A percentile compares a stretch with the other conserved stretches of the same genome.
Conservation (phyloP, 2,888 invertebrate genomes). For the Hipparchia semele region DNA sequence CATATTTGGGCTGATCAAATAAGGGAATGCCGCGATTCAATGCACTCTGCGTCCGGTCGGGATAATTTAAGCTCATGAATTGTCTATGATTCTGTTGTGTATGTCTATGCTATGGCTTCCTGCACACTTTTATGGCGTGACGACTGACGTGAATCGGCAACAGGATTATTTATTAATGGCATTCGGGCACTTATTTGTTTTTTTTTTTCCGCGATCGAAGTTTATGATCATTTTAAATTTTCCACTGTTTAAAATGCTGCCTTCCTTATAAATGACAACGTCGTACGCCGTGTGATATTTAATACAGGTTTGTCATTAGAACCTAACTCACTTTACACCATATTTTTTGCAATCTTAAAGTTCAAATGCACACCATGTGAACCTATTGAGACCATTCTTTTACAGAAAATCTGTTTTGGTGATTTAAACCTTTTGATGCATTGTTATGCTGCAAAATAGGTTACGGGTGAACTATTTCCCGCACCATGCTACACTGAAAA, state of each 20-base stretch:
- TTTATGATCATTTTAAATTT: slow-evolving; percentile 3
- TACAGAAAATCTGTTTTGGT: too few species aligned
- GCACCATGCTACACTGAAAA: too few species aligned
- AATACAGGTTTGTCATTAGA: too few species aligned
- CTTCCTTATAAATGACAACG: neutral
- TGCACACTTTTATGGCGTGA: slow-evolving; percentile 47
- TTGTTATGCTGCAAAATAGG: too few species aligned
- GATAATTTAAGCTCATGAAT: slow-evolving; percentile 51
- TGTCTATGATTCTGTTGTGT: slow-evolving; percentile 61
- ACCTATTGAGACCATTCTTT: too few species aligned
- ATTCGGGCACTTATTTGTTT: slow-evolving; percentile 1
- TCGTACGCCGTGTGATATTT: too few species aligned
- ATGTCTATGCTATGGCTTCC: slow-evolving; percentile 56
- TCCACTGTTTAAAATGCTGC: neutral
- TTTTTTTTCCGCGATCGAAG: too few species aligned
- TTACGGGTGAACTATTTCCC: too few species aligned
- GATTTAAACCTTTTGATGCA: too few species aligned
- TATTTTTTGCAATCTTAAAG: too few species aligned
- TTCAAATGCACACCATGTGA: too few species aligned
- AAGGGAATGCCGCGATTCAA: slow-evolving; percentile 62
- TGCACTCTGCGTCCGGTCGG: slow-evolving; percentile 68
- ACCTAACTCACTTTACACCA: too few species aligned
- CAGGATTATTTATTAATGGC: slow-evolving; percentile 30
- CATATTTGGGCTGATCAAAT: slow-evolving; percentile 48
- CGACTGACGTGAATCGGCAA: slow-evolving; percentile 32